These are phyloP conservation scores for Philotrypesis tridentata DNA, from an alignment of 1,140 invertebrate species.

Conservation along the genomic window DNA sequence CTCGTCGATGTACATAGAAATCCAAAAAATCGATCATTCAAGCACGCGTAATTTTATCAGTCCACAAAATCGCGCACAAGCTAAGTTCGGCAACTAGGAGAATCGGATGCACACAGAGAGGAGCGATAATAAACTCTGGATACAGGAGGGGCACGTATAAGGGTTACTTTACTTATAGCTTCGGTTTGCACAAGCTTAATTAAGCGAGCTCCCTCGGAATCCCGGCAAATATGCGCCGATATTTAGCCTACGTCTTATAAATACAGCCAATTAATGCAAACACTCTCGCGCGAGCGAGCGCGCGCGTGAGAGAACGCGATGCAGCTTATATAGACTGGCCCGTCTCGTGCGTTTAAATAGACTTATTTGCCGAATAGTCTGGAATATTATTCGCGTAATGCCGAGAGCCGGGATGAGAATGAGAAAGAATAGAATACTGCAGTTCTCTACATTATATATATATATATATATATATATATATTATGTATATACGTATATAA, in stretches of 20 bases:
- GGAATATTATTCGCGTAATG: constrained; percentile 12
- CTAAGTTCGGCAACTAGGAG: background rate
- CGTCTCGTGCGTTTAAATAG: constrained; percentile 19
- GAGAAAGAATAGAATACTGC: background rate
- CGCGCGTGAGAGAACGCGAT: background rate
- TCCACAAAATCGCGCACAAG: background rate
- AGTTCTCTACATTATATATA: background rate
- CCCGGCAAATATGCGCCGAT: constrained; percentile 4
- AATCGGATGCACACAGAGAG: background rate
- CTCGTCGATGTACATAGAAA: too few species aligned
- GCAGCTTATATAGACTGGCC: background rate
- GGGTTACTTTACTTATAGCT: background rate
- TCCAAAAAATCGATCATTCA: too few species aligned
- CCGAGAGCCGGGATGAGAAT: background rate
- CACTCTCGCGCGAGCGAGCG: background rate
- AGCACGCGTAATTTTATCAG: too few species aligned
- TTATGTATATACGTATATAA: too few species aligned
- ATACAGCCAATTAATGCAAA: constrained; percentile 29
- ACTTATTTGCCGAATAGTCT: constrained; percentile 9
- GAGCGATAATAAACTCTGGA: background rate
- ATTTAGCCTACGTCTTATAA: constrained; percentile 18
- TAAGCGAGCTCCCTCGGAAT: constrained; percentile 1
- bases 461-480: too few species aligned
- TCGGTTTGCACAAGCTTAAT: constrained; percentile 33
- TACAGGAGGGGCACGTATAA: background rate